A percentile compares a stretch with the other conserved stretches of the same genome.
Evolutionary conservation across 2,113 vertebrate species (phyloP).

Genomic region (Bathybates hornii): DNA sequence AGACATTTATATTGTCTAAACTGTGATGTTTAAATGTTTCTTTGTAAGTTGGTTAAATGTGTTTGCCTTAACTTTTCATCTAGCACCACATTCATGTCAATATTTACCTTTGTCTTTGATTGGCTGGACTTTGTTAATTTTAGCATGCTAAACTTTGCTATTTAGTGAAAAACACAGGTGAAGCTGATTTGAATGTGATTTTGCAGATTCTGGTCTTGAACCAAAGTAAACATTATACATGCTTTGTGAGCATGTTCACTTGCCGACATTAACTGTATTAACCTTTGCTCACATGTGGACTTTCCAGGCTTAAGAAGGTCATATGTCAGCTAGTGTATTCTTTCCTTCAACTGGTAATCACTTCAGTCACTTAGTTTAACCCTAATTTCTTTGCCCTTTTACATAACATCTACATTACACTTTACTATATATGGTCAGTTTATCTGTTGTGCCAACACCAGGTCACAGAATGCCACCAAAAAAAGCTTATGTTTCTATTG

Average conservation of each 20-base stretch:
- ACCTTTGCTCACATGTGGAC: neutral
- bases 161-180: neutral
- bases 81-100: neutral
- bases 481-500: neutral
- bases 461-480: neutral
- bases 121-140: neutral
- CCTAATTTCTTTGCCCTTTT: neutral
- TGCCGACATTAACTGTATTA: neutral
- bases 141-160: neutral
- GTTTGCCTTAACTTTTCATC: neutral
- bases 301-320: neutral
- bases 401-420: neutral
- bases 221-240: neutral
- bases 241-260: neutral
- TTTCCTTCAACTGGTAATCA: accelerated
- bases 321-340: neutral
- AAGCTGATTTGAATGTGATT: neutral
- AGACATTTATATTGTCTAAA: neutral
- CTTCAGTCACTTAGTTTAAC: accelerated
- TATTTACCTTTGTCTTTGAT: neutral
- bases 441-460: neutral
- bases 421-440: neutral
- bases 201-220: neutral
- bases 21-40: neutral
- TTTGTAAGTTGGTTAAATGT: neutral